Base-by-base conservation (phyloP, 2,113 vertebrate species). In the Atlantisia rogersi region DNA sequence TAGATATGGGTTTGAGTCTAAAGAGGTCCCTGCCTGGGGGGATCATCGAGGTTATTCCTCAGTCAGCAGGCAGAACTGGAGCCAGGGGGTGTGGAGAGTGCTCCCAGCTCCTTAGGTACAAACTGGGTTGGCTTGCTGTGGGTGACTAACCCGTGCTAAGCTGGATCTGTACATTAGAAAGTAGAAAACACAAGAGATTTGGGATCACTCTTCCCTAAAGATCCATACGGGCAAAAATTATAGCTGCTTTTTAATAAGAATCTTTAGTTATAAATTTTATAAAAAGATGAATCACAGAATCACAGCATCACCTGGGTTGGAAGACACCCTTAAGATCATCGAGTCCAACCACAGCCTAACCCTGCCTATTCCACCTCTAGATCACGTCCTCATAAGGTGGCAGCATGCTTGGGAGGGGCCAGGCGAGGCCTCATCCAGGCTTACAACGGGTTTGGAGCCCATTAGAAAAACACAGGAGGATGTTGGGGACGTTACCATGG, bases 101-200 rank as follows among this genome's bases (percentile, higher is more conserved):
- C 10, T 37, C 35, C 46, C 56, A 17, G 17, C 18, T 84, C 56
- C 48, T 42, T 55, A 46, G 19, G 4, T 48, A 64, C 4, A 11
- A 29, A 29, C 22, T 32, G 48, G 42, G 8, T 26, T 42, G 65
- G 42, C 32, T 70, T 70, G 35, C 40, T 20, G n/a, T 32, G 37
- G 22, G 53, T 25, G 26, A 16, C 32, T 52, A 83, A 69, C 16
- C 9, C 16, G 5, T 6, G 0, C 0, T 48, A 60, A 59, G 6
- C 5, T 56, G 25, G 5, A 7, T 40, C 59, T 60, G 32, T 18
- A 56, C 11, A 42, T 40, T 35, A 77, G 77, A 69, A 93, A 77
- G 81, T 4, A 56, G 5, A 15, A 63, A 68, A n/a, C 22, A 29
- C 3, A 15, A 56, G 48, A 77, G 35, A 60, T 62, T 32, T 62